Conservation (phyloP, 2,797 vertebrate genomes). For the Danio kyathit region DNA sequence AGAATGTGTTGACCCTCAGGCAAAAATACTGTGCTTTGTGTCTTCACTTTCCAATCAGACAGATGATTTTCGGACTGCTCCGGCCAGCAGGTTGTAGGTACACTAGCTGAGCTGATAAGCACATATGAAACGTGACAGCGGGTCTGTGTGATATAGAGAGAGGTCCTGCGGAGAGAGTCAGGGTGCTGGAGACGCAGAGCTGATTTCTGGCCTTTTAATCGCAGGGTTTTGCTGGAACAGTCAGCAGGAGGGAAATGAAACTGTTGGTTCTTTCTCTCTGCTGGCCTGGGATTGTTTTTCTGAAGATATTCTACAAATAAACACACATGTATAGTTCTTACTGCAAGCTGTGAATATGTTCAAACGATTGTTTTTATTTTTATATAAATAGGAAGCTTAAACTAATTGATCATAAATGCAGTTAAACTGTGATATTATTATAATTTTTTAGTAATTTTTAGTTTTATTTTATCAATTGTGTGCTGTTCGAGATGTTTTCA, state of each 20-base stretch:
- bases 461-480: too few species aligned
- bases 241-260: slow-evolving; percentile 18
- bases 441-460: too few species aligned
- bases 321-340: background rate
- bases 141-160: slow-evolving; percentile 12
- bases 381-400: too few species aligned
- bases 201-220: slow-evolving; percentile 22
- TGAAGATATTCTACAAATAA: background rate
- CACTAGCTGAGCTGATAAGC: slow-evolving; percentile 9
- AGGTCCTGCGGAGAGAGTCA: slow-evolving; percentile 19
- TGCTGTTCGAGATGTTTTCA: too few species aligned
- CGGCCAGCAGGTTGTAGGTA: slow-evolving; percentile 1
- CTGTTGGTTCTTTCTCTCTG: background rate
- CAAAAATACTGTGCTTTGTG: background rate
- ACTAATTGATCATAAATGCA: too few species aligned
- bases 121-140: slow-evolving; percentile 9
- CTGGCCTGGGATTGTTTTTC: background rate
- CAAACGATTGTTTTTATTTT: background rate
- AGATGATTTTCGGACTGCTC: slow-evolving; percentile 9
- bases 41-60: slow-evolving; percentile 13
- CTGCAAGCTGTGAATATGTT: background rate
- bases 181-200: slow-evolving; percentile 1
- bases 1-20: too few species aligned
- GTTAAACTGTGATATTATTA: too few species aligned
- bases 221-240: slow-evolving; percentile 9